Percentiles rank a stretch among this genome's conserved stretches.
phyloP scores from a whole-genome alignment of 2,888 invertebrate genomes.

The Celastrina argiolus region DNA sequence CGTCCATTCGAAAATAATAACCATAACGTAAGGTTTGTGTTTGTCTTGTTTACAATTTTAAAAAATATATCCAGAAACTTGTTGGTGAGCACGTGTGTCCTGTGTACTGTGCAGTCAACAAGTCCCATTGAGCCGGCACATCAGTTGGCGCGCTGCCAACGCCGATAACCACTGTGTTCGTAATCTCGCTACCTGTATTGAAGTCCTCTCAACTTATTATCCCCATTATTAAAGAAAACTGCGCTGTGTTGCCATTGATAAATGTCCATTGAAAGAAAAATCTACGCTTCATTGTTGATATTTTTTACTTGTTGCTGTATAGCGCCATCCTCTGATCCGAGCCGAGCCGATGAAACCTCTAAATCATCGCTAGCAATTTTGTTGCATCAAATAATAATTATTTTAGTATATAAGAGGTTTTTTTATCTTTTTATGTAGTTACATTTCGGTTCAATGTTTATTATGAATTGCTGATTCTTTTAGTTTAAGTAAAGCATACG shows the following conservation, averaged over 20 bases:
- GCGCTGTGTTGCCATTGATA: too few species aligned
- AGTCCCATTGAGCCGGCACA: not conserved
- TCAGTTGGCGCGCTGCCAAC: constrained; percentile 1
- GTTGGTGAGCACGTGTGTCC: not conserved
- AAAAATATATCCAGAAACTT: constrained; percentile 2
- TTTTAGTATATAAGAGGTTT: not conserved
- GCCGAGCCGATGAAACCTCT: too few species aligned
- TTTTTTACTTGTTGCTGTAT: not conserved
- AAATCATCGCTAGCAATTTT: not conserved
- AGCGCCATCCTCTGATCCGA: too few species aligned
- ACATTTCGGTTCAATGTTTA: not conserved
- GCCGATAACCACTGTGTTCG: not conserved
- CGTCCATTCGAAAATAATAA: too few species aligned
- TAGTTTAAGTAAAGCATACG: not conserved
- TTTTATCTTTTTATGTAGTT: not conserved
- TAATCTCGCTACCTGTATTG: not conserved
- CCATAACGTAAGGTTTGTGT: too few species aligned
- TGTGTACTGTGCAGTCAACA: not conserved
- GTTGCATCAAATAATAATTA: not conserved
- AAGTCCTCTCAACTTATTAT: not conserved
- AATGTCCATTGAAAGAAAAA: too few species aligned
- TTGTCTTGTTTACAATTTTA: not conserved
- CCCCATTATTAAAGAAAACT: not conserved
- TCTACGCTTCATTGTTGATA: not conserved
- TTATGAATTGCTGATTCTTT: not conserved